phyloP scores from a whole-genome alignment of 2,113 vertebrate genomes.

The Cichladusa arquata region DNA sequence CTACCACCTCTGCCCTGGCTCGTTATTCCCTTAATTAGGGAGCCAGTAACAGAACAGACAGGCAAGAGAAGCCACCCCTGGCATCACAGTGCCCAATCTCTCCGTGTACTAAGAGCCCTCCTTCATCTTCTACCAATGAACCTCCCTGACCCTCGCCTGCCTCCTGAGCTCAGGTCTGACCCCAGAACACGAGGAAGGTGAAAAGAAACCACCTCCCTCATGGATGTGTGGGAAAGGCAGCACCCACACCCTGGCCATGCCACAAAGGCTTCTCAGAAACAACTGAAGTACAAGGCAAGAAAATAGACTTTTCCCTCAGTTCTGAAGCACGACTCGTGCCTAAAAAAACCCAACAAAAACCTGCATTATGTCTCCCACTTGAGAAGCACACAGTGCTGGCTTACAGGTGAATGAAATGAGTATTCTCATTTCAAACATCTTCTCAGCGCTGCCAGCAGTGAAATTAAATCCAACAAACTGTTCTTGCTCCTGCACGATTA shows the following conservation, averaged over 20 bases:
- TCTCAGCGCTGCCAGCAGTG: neutral
- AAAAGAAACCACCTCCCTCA: neutral
- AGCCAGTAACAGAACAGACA: neutral
- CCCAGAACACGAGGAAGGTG: rapidly evolving
- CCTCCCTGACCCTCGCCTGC: neutral
- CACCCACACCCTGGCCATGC: neutral
- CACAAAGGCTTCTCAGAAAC: neutral
- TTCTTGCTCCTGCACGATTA: neutral
- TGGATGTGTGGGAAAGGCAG: neutral
- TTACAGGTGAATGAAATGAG: neutral
- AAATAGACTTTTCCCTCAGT: neutral
- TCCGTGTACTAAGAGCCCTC: neutral
- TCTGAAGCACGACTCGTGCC: neutral
- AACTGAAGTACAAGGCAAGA: neutral
- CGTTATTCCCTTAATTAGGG: neutral
- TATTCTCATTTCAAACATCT: neutral
- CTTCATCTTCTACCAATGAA: neutral
- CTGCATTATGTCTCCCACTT: neutral
- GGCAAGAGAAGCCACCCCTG: too few relatives aligned
- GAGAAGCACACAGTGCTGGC: neutral
- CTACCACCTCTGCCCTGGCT: neutral
- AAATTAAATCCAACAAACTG: neutral
- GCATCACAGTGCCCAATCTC: rapidly evolving
- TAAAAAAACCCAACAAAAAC: neutral
- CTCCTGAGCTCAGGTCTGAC: neutral